A percentile compares a stretch with the other conserved stretches of the same genome.
Conservation (phyloP, 2,797 vertebrate species). For the Syndactyla subalaris region DNA sequence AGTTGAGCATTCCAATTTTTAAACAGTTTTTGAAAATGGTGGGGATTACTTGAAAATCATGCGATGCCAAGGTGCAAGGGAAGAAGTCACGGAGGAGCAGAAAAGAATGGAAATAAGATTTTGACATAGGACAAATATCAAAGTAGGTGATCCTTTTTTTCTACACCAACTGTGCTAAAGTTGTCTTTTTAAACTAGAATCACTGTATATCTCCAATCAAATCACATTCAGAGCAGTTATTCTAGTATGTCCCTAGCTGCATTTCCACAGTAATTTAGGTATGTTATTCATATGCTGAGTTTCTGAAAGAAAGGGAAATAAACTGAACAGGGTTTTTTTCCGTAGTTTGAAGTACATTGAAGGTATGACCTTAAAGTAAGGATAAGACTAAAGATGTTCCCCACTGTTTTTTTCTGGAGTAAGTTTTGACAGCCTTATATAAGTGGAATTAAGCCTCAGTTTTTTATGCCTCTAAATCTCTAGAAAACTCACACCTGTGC, state of each 20-base stretch:
- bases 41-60: background rate
- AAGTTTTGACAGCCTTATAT: background rate
- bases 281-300: slow-evolving; percentile 4
- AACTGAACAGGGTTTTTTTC: background rate
- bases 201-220: slow-evolving; percentile 28
- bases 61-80: background rate
- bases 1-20: background rate
- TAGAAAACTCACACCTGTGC: background rate
- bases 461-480: background rate
- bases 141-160: slow-evolving; percentile 8
- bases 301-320: slow-evolving; percentile 31
- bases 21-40: slow-evolving; percentile 5
- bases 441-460: background rate
- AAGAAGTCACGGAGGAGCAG: background rate
- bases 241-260: background rate
- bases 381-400: background rate
- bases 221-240: slow-evolving; percentile 43
- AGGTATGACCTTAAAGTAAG: background rate
- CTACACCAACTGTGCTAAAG: background rate
- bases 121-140: slow-evolving; percentile 15
- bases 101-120: background rate
- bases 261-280: slow-evolving; percentile 36
- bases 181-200: slow-evolving; percentile 44
- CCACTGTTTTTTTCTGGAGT: background rate
- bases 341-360: background rate